These are phyloP conservation scores for Platycnemis pennipes DNA, from an alignment of 2,888 invertebrate species.

Conservation along the genomic window DNA sequence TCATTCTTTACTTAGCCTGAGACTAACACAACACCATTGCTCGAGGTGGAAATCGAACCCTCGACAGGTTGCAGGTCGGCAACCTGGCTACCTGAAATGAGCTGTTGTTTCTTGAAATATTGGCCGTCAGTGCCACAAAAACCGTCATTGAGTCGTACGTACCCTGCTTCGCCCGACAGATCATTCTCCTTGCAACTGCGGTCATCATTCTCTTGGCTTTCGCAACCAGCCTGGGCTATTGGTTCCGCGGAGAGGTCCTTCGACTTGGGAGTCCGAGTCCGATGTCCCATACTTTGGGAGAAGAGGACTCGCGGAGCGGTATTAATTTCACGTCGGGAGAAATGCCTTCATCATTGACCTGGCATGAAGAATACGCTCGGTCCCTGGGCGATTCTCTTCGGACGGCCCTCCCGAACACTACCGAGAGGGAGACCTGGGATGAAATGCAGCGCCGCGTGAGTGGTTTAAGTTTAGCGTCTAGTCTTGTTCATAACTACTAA, in stretches of 20 bases:
- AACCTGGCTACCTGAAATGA: too few species aligned
- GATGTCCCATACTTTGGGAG: too few species aligned
- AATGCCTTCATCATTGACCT: not conserved
- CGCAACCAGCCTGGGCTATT: not conserved
- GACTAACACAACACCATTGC: too few species aligned
- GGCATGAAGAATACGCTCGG: not conserved
- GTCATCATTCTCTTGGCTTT: not conserved
- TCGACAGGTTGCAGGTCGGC: too few species aligned
- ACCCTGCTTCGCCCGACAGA: not conserved
- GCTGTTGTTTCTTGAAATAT: too few species aligned
- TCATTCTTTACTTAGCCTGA: too few species aligned
- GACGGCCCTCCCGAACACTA: not conserved
- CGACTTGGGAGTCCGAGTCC: too few species aligned
- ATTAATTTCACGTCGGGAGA: not conserved
- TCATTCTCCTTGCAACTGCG: not conserved
- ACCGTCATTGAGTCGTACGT: too few species aligned
- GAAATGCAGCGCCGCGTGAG: not conserved
- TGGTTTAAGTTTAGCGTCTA: too few species aligned
- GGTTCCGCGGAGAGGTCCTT: not conserved
- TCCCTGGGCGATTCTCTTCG: not conserved
- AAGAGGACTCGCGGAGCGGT: not conserved
- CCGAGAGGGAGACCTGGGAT: not conserved
- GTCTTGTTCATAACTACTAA: too few species aligned
- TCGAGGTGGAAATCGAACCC: too few species aligned
- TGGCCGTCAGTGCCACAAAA: too few species aligned